A percentile compares a stretch with the other conserved stretches of the same genome.
These are phyloP conservation scores for Anastrepha ludens DNA, from an alignment of 1,140 invertebrate genomes.

Conservation along the genomic window DNA sequence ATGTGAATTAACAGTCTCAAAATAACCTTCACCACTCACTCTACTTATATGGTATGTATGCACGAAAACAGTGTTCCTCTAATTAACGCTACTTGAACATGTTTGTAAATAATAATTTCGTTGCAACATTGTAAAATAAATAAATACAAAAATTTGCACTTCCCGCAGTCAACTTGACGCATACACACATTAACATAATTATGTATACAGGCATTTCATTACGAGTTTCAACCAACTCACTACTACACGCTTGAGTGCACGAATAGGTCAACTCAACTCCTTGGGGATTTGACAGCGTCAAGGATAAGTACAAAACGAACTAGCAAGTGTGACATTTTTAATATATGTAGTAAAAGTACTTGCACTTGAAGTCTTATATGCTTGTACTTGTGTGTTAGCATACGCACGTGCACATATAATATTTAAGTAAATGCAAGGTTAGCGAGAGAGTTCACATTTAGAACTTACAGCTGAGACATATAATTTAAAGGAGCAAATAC, in stretches of 20 bases:
- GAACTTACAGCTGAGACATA: no score
- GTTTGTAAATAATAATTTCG: not conserved
- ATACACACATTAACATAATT: not conserved
- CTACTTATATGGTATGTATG: no score
- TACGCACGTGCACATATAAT: no score
- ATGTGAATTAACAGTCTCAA: no score
- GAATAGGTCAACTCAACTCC: slow-evolving; percentile 48
- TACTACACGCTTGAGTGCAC: slow-evolving; percentile 20
- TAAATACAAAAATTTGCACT: not conserved
- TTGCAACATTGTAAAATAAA: not conserved
- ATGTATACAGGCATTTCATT: not conserved
- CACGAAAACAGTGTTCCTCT: no score
- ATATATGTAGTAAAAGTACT: not conserved
- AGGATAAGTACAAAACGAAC: slow-evolving; percentile 7
- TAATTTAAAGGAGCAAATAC: no score
- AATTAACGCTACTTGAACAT: no score
- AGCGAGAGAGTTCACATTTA: no score
- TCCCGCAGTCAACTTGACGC: not conserved
- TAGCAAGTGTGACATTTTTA: not conserved
- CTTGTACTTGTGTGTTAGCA: no score
- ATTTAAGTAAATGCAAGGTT: no score
- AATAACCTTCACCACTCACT: no score
- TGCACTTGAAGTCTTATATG: not conserved
- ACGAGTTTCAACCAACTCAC: not conserved
- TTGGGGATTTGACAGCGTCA: slow-evolving; percentile 14